Evolutionary conservation across 53 echinoderm and acorn worm genomes (phyloP).

Genomic region (Patiria pectinifera): DNA sequence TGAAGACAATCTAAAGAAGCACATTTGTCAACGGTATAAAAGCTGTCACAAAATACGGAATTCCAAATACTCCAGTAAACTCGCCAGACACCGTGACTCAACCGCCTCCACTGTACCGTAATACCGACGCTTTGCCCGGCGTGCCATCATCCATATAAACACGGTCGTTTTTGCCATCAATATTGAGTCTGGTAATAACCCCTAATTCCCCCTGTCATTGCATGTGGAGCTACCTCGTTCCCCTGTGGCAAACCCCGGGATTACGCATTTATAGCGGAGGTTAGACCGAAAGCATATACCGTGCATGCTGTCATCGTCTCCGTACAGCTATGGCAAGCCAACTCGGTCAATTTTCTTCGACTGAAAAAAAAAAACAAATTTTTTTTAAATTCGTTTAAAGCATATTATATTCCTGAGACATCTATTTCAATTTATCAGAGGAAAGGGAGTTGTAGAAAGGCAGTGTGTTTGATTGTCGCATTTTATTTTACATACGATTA

Average conservation of each 20-base stretch:
- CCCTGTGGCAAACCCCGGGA: not conserved
- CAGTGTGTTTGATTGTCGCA: too few relatives aligned
- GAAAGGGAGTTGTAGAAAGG: too few relatives aligned
- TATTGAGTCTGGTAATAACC: not conserved
- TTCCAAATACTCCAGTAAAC: not conserved
- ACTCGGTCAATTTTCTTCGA: not conserved
- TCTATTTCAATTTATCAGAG: too few relatives aligned
- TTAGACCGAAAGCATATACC: not conserved
- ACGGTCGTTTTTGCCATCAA: constrained; percentile 6
- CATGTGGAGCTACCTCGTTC: not conserved
- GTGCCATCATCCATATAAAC: not conserved
- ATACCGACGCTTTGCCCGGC: not conserved
- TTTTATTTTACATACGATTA: too few relatives aligned
- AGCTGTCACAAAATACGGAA: not conserved
- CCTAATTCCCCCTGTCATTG: constrained; percentile 20
- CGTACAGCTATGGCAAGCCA: too few relatives aligned
- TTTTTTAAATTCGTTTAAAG: too few relatives aligned
- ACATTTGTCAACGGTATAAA: not conserved
- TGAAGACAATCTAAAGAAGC: too few relatives aligned
- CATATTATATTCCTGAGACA: too few relatives aligned
- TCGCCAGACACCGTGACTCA: not conserved
- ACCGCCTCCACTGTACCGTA: not conserved
- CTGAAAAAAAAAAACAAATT: not conserved
- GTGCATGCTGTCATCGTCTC: too few relatives aligned
- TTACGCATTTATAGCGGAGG: not conserved